A percentile compares a stretch with the other conserved stretches of the same genome.
Conservation (phyloP, 2,888 invertebrate species). For the Heliothis peltigera region DNA sequence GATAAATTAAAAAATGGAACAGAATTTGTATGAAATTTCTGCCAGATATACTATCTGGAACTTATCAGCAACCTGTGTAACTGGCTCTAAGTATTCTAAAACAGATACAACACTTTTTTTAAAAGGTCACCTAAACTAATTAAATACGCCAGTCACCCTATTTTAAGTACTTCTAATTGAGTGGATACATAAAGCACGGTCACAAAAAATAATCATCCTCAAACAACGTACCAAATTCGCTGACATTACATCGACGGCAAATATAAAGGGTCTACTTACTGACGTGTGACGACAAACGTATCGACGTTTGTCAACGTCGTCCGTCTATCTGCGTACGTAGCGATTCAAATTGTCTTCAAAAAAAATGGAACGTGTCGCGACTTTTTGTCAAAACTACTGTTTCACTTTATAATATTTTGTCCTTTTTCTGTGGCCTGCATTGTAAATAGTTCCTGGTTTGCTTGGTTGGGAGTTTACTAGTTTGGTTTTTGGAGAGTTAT, state of each 20-base stretch:
- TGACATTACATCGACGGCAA: constrained; percentile 10
- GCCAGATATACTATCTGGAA: too few species aligned
- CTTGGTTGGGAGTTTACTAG: too few species aligned
- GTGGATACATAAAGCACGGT: too few species aligned
- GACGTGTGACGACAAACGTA: constrained; percentile 80
- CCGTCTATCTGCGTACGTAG: constrained; percentile 53
- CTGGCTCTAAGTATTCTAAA: too few species aligned
- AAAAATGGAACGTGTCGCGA: constrained; percentile 36
- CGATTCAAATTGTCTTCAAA: constrained; percentile 61
- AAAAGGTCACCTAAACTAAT: too few species aligned
- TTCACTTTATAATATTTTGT: constrained; percentile 24
- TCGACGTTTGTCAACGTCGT: constrained; percentile 77
- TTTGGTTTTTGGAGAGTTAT: too few species aligned
- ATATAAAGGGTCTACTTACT: constrained; percentile 68
- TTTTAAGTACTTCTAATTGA: too few species aligned
- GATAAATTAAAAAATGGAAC: too few species aligned
- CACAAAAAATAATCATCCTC: not conserved
- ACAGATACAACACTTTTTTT: too few species aligned
- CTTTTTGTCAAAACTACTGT: constrained; percentile 9
- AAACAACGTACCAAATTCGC: not conserved
- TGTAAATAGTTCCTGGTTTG: not conserved
- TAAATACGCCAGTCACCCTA: too few species aligned
- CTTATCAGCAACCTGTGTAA: too few species aligned
- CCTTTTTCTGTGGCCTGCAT: not conserved
- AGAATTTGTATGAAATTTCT: too few species aligned